phyloP scores from a whole-genome alignment of 1,140 invertebrate genomes.

The Acromyrmex echinatior region DNA sequence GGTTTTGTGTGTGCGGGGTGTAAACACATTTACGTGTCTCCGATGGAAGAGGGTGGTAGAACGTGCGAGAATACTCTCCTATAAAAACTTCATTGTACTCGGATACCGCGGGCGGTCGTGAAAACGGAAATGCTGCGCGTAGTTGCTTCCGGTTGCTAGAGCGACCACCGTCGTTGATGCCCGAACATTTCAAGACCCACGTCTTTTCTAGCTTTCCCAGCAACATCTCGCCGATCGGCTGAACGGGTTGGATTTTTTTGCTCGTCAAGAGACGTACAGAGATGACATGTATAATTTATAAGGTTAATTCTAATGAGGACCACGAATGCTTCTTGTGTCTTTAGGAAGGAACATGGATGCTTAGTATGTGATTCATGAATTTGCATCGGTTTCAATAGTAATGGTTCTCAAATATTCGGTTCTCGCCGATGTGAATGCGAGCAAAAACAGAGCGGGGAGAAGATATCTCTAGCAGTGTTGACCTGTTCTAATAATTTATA shows the following conservation, averaged over 20 bases:
- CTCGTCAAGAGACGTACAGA: conserved; percentile 36
- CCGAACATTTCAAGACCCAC: conserved; percentile 13
- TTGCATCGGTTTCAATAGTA: conserved; percentile 44
- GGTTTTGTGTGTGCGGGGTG: not conserved
- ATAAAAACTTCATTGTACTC: conserved; percentile 60
- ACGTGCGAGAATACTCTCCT: conserved; percentile 49
- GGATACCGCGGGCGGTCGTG: conserved; percentile 36
- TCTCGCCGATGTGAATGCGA: not conserved
- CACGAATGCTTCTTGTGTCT: conserved; percentile 27
- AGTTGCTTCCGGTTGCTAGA: conserved; percentile 47
- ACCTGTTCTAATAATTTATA: conserved; percentile 70
- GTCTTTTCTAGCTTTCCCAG: conserved; percentile 7
- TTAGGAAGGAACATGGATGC: conserved; percentile 34
- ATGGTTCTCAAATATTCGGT: conserved; percentile 59
- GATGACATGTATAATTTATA: conserved; percentile 60
- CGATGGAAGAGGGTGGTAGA: conserved; percentile 1
- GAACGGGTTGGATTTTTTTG: conserved; percentile 29
- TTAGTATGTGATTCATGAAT: conserved; percentile 42
- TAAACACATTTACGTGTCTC: conserved; percentile 59
- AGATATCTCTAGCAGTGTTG: conserved; percentile 49
- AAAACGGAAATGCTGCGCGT: conserved; percentile 51
- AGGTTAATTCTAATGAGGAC: not conserved
- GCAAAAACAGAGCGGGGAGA: conserved; percentile 18
- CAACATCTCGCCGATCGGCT: conserved; percentile 12
- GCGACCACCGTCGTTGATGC: not conserved